phyloP scores from a whole-genome alignment of 53 echinoderm and acorn worm genomes.

The Luidia sarsii region DNA sequence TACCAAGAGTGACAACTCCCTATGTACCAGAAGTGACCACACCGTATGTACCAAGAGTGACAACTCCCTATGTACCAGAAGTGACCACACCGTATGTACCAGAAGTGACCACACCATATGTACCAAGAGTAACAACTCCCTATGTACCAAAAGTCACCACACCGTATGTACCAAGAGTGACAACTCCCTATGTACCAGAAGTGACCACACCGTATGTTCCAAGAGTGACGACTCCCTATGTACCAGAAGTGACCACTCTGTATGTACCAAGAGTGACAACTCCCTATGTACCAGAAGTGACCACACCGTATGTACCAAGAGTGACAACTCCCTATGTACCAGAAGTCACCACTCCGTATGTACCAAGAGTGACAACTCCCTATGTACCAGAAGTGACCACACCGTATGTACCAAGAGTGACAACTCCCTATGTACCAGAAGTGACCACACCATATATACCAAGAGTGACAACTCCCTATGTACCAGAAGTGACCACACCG shows the following conservation, averaged over 20 bases:
- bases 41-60: constrained; percentile 1
- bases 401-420: constrained; percentile 3
- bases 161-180: constrained; percentile 3
- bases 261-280: neutral
- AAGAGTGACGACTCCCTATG: neutral
- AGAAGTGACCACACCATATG: neutral
- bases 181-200: neutral
- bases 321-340: constrained; percentile 31
- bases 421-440: neutral
- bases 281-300: neutral
- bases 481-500: constrained; percentile 13
- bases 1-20: neutral
- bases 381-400: neutral
- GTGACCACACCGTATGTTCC: constrained; percentile 1
- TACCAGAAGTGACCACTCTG: neutral
- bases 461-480: constrained; percentile 9
- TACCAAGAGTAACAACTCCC: neutral
- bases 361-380: constrained; percentile 9
- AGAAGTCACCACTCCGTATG: neutral
- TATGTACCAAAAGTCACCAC: neutral
- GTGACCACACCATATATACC: constrained; percentile 5
- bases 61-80: constrained; percentile 18
- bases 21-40: neutral
- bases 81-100: constrained; percentile 21
- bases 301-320: constrained; percentile 11